Percentiles rank a stretch among this genome's conserved stretches.
Evolutionary conservation across 2,888 invertebrate species (phyloP).

Genomic region (Trichopoda pennipes): DNA sequence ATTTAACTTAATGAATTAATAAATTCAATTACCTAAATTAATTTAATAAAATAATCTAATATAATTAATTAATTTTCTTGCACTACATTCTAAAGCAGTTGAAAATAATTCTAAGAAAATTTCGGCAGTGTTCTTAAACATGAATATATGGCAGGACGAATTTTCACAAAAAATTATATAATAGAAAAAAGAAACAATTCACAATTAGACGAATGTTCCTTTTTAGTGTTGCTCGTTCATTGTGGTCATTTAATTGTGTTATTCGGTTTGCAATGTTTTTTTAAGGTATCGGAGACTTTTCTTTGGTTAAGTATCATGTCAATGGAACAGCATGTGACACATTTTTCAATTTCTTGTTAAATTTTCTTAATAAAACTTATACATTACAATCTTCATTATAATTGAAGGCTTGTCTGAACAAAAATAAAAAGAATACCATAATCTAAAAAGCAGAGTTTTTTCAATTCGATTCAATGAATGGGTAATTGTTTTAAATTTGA

Average conservation of each 20-base stretch:
- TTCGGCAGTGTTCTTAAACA: neutral
- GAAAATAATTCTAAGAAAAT: slow-evolving; percentile 1
- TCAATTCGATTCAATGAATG: neutral
- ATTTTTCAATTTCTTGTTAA: slow-evolving; percentile 30
- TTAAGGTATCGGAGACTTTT: neutral
- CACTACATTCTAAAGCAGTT: neutral
- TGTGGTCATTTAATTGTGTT: slow-evolving; percentile 26
- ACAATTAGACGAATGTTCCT: slow-evolving; percentile 37
- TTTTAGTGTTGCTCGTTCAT: slow-evolving; percentile 1
- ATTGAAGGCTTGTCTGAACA: slow-evolving; percentile 20
- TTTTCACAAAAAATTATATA: neutral
- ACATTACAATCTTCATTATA: neutral
- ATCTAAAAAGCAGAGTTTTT: neutral
- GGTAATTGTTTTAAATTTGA: too few relatives aligned
- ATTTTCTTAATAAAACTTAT: slow-evolving; percentile 15
- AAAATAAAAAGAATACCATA: neutral
- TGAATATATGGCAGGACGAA: slow-evolving; percentile 25
- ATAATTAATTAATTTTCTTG: neutral
- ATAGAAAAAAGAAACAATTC: too few relatives aligned
- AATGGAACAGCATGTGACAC: slow-evolving; percentile 57
- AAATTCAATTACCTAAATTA: too few relatives aligned
- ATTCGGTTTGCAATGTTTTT: neutral
- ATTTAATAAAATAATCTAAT: too few relatives aligned
- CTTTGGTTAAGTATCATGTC: slow-evolving; percentile 37
- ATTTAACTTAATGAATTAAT: too few relatives aligned